Evolutionary conservation across 2,113 vertebrate genomes (phyloP), one percentile per base, ranked within the genome.

Genomic region (Sphaerodactylus townsendi): DNA sequence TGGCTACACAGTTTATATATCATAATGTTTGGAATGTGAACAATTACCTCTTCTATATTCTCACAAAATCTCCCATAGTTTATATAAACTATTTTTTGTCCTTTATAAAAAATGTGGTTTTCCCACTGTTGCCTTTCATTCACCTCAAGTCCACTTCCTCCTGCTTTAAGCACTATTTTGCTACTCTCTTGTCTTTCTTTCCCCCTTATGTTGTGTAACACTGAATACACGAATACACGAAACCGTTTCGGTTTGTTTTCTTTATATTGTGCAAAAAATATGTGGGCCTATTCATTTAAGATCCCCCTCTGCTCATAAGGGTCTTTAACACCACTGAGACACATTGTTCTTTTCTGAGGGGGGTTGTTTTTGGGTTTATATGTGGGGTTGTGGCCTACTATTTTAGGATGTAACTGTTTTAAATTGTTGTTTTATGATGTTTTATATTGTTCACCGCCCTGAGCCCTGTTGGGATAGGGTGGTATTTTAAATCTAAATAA

Each of bases 11-110:
- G 96, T 98, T 98, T 98, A 96, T 97, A 88, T 96, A 97, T 97
- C 95, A 96, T 97, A 98, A 97, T 94, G 91, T 96, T 96, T 97
- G 97, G 97, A 97, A 98, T 98, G 97, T 89, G 95, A 96, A 97
- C 97, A 98, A 96, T 98, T 97, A 96, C 95, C 92, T 96, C 96
- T 97, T 97, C 96, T 95, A 96, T 92, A 96, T 97, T 97, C 96
- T 97, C 96, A 97, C 94, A 95, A 95, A 82, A 88, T 94, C 92
- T 95, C 95, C 95, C 95, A 93, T 89, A 94, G 93, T 96, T 96
- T 96, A 96, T 94, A 93, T 94, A 96, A 96, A 96, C 91, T 90
- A 85, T 84, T 85, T 79, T 96, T 94, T 95, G 56, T 48, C 94
- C 88, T 92, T 92, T 88, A 88, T 90, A 95, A 96, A 95, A 97